Evolutionary conservation across 2,888 invertebrate genomes (phyloP), one percentile per base, ranked within the genome.

Genomic region (Gortyna flavago): DNA sequence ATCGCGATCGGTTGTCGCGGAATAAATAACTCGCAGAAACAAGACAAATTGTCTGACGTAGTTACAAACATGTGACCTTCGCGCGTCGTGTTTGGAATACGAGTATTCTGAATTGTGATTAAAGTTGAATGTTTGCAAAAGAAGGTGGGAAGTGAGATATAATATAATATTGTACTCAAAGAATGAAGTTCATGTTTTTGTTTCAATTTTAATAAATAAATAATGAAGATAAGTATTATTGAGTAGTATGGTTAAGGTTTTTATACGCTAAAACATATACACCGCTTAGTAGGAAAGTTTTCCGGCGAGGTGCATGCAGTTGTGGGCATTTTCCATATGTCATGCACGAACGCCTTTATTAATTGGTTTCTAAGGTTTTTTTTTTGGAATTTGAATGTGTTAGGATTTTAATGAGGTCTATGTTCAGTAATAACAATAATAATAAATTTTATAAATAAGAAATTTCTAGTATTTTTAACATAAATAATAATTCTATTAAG

Each of bases 31-130:
- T 64, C 62, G 41, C 59, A 29, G 65, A 69, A 35, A 51, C 51
- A 62, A 62, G 66, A 80, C 80, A 62, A 83, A 83, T 77, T 61
- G 77, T 44, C 66, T 61, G 54, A 61, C 38, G 25, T 21, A n/a
- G n/a, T 38, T 29, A 35, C 65, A 41, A 18, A 61, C 48, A 57
- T 18, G 48, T 51, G 65, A n/a, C 57, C 44, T 38, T n/a, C 48
- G 35, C 35, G 44, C 44, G 48, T n/a, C 48, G 35, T 44, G 44
- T 57, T 41, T 18, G 38, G 48, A n/a, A 62, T 21, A 67, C 7
- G 6, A 32, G 75, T 54, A 21, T 48, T 51, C 18, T 13, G n/a
- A 25, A 29, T 44, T 21, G 11, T 38, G 29, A 57, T 38, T 32
- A 32, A 35, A 64, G 54, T 64, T 57, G 13, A 29, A 51, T 35